Conservation (phyloP, 2,113 vertebrate genomes). For the Seriola aureovittata region DNA sequence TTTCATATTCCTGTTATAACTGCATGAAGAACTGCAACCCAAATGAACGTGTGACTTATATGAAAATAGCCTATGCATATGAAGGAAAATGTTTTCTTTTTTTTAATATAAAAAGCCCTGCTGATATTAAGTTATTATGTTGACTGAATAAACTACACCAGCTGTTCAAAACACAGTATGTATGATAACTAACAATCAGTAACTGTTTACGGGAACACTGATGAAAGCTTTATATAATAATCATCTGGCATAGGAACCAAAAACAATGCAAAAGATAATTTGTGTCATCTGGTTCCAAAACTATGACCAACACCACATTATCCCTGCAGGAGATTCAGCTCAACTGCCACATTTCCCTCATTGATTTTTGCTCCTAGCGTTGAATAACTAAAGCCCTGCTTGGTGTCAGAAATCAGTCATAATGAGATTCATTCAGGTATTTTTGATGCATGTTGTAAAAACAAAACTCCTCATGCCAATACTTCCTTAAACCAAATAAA, state of each 20-base stretch:
- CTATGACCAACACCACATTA: conserved; percentile 49
- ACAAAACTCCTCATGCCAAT: neutral
- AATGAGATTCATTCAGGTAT: neutral
- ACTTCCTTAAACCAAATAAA: conserved; percentile 23
- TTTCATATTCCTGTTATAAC: conserved; percentile 40
- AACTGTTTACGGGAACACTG: conserved; percentile 57
- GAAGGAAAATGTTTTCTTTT: neutral
- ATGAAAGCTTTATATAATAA: conserved; percentile 46
- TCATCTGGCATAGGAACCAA: conserved; percentile 43
- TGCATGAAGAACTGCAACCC: conserved; percentile 22
- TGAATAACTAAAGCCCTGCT: conserved; percentile 28
- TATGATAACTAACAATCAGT: conserved; percentile 53
- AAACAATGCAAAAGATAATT: conserved; percentile 41
- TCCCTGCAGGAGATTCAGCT: conserved; percentile 39
- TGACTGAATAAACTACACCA: conserved; percentile 42
- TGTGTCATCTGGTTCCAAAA: conserved; percentile 56
- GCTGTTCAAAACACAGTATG: conserved; percentile 48
- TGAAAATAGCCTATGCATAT: neutral
- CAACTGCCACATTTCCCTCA: conserved; percentile 38
- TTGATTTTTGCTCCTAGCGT: conserved; percentile 25
- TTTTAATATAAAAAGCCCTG: conserved; percentile 14
- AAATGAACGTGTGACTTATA: conserved; percentile 14
- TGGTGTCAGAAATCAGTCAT: conserved; percentile 32
- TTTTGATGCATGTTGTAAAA: neutral
- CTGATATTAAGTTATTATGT: conserved; percentile 23